These are phyloP conservation scores for Melipona bicolor DNA, from an alignment of 2,888 invertebrate genomes.

Conservation along the genomic window DNA sequence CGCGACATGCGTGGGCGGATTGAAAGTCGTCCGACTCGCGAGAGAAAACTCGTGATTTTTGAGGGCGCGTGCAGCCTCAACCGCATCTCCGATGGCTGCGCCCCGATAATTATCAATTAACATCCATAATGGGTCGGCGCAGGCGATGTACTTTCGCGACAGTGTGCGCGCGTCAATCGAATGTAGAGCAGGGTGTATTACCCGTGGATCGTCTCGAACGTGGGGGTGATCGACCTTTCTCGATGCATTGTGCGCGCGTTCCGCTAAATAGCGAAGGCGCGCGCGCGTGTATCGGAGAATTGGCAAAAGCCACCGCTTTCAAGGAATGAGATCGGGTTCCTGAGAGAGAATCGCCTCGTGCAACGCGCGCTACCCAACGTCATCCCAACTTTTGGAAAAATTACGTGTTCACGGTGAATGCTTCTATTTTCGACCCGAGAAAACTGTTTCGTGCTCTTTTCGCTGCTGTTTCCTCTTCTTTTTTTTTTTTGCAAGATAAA, in stretches of 20 bases:
- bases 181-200: constrained; percentile 27
- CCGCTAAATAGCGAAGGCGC: not conserved
- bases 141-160: constrained; percentile 5
- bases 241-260: constrained; percentile 5
- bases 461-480: too few relatives aligned
- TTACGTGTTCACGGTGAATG: not conserved
- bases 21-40: not conserved
- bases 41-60: not conserved
- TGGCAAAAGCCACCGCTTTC: constrained; percentile 3
- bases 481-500: too few relatives aligned
- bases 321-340: not conserved
- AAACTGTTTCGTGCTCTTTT: too few relatives aligned
- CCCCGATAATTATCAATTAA: constrained; percentile 52
- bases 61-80: not conserved
- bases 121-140: constrained; percentile 25
- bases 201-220: constrained; percentile 3
- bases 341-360: not conserved
- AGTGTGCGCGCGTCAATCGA: constrained; percentile 11
- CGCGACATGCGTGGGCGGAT: too few relatives aligned
- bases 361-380: not conserved
- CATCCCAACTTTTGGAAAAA: not conserved
- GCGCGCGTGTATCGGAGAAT: constrained; percentile 11
- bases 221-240: constrained; percentile 19
- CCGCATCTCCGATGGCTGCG: constrained; percentile 22
- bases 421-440: too few relatives aligned